Evolutionary conservation across 2,113 vertebrate genomes (phyloP), one percentile per base, ranked within the genome.

Genomic region (Crotalus horridus): DNA sequence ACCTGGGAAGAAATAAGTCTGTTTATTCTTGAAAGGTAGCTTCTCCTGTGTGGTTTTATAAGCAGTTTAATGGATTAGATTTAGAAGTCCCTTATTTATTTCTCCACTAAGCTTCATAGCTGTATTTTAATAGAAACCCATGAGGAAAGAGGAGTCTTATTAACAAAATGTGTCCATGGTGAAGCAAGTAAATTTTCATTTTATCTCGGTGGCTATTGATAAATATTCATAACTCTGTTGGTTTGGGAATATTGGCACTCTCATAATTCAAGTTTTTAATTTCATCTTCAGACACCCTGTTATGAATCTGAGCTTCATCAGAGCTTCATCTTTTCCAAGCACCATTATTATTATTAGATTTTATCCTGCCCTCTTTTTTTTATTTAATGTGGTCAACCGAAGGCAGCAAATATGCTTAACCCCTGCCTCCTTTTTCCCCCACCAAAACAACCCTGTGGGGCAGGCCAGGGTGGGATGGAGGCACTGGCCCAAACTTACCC

Each of bases 201-300:
- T 95, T 93, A 93, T 94, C 64, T 92, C 43, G 85, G 20, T 88
- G 12, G 4, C 51, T 91, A 81, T 51, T 33, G 95, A 91, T 87
- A 94, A 94, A 94, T 93, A 95, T 94, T 94, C 88, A 94, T 94
- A 89, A 95, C 23, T 9, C 3, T 59, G 92, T 91, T 95, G 88
- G 87, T 86, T 93, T 43, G 0, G 51, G 87, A 94, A 91, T 48
- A 26, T 61, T 43, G 48, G 29, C 21, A 21, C 90, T 93, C 54
- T 94, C 3, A 7, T 90, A 91, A 94, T 69, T 90, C 81, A 92
- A n/a, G 81, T 55, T 87, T 94, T 89, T 59, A 87, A 81, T 64
- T 24, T 69, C 4, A 3, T 89, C 15, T 90, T 85, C 12, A 94
- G 0, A 0, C 0, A 20, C 39, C 0, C 0, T 12, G 61, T 90